Evolutionary conservation across 2,888 invertebrate species (phyloP), one percentile per base, ranked within the genome.

Genomic region (Automeris io): DNA sequence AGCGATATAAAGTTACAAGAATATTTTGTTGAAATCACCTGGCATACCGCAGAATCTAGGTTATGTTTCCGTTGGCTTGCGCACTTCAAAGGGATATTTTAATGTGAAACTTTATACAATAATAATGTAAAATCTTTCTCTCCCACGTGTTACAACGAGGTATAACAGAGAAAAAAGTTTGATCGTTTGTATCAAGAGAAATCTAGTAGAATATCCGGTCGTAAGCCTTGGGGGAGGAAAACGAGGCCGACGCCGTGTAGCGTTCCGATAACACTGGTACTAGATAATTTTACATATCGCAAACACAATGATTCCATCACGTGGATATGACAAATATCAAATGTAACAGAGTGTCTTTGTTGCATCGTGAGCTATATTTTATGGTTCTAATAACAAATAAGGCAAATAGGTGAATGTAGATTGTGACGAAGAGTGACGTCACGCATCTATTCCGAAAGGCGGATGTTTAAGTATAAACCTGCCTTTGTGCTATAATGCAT

Each of bases 391-490:
- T 46, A 45, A 50, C 42, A 43, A 44, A 41, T 37, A 36, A 23
- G 37, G 34, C 41, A 44, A 37, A 44, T 38, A 44, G 36, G 37
- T 35, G 40, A 45, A 44, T 43, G 45, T 47, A 47, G 50, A 50
- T 42, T 36, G 39, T 31, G 26, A 9, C 4, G 34, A 34, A 16
- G 13, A 34, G 41, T 61, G 59, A 61, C 54, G 46, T 54, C 54
- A 50, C 41, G 42, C 37, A 57, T 57, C 56, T 61, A 57, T 59
- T 53, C 55, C 51, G 57, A 70, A 73, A 80, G 73, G 81, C 82
- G 83, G 83, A 85, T 82, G 80, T 83, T 79, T 79, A 67, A 69
- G 58, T 69, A 68, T 66, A 75, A 76, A 79, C 80, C 73, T 16
- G 57, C 59, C 67, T 69, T 72, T 72, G 69, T 73, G 50, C 60